phyloP scores from a whole-genome alignment of 2,888 invertebrate species.

The Dryobota labecula region DNA sequence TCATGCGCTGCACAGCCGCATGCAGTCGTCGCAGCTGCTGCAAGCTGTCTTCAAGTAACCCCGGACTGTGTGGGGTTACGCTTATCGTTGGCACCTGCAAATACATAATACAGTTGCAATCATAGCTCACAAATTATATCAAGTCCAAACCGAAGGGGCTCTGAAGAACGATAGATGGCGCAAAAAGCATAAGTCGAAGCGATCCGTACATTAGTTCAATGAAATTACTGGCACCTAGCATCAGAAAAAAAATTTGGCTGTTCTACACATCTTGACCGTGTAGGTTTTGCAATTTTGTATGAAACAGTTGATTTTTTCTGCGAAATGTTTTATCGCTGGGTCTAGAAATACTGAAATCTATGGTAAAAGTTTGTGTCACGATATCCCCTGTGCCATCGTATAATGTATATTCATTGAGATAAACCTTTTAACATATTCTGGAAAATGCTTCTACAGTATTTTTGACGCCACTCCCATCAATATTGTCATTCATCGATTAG shows the following conservation, averaged over 20 bases:
- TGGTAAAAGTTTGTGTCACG: too few species aligned
- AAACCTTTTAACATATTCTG: neutral
- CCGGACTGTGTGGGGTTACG: constrained; percentile 96
- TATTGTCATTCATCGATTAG: neutral
- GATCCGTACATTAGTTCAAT: too few species aligned
- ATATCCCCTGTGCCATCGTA: too few species aligned
- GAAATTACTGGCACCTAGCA: too few species aligned
- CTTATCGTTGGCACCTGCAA: constrained; percentile 94
- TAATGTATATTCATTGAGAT: neutral
- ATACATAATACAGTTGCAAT: neutral
- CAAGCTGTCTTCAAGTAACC: constrained; percentile 93
- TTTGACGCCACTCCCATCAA: neutral
- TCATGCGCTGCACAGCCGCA: constrained; percentile 94
- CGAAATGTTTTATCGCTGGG: too few species aligned
- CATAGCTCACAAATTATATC: neutral
- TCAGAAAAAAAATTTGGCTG: too few species aligned
- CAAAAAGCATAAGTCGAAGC: neutral
- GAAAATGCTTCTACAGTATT: neutral
- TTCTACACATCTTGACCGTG: too few species aligned
- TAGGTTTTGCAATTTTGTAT: too few species aligned
- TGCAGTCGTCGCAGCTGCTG: constrained; percentile 94
- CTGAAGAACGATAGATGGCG: neutral
- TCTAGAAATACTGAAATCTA: too few species aligned
- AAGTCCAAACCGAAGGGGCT: neutral
- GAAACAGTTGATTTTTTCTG: too few species aligned